Base-by-base conservation (phyloP, 2,888 invertebrate genomes). In the Tachina lurida region DNA sequence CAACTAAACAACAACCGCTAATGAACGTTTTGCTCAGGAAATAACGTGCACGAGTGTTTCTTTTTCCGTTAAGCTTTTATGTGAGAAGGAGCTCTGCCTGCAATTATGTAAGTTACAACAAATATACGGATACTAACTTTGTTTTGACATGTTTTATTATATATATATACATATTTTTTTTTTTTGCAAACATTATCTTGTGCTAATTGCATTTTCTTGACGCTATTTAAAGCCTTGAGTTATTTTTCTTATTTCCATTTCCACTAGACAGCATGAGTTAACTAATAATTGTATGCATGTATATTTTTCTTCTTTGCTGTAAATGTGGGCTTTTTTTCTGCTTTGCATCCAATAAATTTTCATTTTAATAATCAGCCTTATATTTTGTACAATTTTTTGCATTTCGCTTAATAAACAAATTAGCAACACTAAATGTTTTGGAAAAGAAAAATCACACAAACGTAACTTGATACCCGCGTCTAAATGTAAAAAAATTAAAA, bases 21-120 rank as follows among this genome's bases (percentile, higher is more conserved):
- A 86, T 86, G 86, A 86, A 80, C 79, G 60, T 77, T 56, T 60
- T 75, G 43, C 74, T 49, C 60, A 86, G 83, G 82, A 86, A 80
- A 86, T 86, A 86, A 86, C 86, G 83, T 86, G 79, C 86, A 79
- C 15, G 73, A 86, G 86, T 83, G 83, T 68, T 77, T 65, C 43
- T 83, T 83, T 83, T 68, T 83, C 65, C 81, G 74, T 62, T 62
- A 17, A 74, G 70, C 17, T 67, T 54, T 63, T 39, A 39, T 17
- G 12, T 41, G 41, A 52, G 45, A 74, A 60, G 15, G 43, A 31
- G 43, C 10, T 43, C n/a, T 39, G 15, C 1, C 9, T 52, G 31
- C 22, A 10, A 17, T 52, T 52, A 41, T 41, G 19, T 63, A 52
- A 52, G 7, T 58, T 80, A 49, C 19, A 31, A 39, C 45, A 47